These are phyloP conservation scores for Sisor rabdophorus DNA, from an alignment of 2,113 vertebrate genomes.

Conservation along the genomic window DNA sequence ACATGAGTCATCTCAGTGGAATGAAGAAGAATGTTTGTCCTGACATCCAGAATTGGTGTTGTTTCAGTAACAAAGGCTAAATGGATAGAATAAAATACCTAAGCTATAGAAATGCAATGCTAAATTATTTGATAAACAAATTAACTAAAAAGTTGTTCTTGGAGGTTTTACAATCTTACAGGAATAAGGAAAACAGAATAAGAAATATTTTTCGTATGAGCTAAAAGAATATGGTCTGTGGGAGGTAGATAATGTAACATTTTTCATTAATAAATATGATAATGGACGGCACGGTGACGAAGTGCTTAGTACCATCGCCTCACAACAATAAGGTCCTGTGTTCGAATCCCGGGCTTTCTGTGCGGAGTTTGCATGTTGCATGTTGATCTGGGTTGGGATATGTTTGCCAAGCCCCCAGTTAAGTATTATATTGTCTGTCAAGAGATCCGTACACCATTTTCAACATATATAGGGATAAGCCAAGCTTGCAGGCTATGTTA, in stretches of 20 bases:
- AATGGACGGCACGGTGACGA: no score
- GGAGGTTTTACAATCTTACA: not conserved
- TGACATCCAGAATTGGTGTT: not conserved
- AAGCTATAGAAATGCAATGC: not conserved
- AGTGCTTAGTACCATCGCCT: no score
- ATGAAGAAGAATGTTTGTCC: not conserved
- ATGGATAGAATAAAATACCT: not conserved
- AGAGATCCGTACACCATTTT: not conserved
- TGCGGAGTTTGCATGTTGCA: no score
- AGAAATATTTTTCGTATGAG: no score
- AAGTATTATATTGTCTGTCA: not conserved
- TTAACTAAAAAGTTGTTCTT: no score
- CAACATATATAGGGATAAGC: not conserved
- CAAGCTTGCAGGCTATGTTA: not conserved
- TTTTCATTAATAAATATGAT: no score
- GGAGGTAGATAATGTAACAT: not conserved
- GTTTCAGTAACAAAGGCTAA: not conserved
- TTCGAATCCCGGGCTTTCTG: no score
- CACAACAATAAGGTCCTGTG: no score
- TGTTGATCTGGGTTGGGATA: not conserved
- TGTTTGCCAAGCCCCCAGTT: not conserved
- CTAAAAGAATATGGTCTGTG: no score
- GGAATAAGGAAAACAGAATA: no score
- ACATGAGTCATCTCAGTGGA: not conserved
- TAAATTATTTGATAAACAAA: not conserved